Evolutionary conservation across 2,113 vertebrate species (phyloP).

Genomic region (Sander lucioperca): DNA sequence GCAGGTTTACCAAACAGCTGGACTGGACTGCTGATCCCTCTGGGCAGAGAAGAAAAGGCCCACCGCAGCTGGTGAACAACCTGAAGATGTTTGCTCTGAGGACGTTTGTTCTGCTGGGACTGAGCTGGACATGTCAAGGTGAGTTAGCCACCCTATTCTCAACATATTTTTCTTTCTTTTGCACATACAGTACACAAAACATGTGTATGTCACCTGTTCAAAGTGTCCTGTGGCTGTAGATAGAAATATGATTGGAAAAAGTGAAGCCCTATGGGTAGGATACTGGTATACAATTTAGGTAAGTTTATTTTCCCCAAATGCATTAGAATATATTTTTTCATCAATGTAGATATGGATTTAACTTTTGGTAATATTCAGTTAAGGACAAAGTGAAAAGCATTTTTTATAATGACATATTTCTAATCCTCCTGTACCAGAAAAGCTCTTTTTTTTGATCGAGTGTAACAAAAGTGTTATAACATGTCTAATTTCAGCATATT

Average conservation of each 20-base stretch:
- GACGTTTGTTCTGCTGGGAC: conserved; percentile 69
- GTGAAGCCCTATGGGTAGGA: no score
- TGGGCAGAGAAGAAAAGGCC: conserved; percentile 3
- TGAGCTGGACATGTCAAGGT: conserved; percentile 78
- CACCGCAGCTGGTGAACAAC: background rate
- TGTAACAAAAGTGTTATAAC: conserved; percentile 11
- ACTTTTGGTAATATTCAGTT: background rate
- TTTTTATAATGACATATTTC: background rate
- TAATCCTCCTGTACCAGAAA: no score
- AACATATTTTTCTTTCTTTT: background rate
- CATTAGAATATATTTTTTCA: no score
- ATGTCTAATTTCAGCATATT: conserved; percentile 62
- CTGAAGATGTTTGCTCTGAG: conserved; percentile 61
- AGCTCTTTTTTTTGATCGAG: background rate
- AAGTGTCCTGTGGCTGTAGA: background rate
- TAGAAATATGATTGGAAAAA: background rate
- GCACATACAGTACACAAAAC: background rate
- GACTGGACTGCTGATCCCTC: conserved; percentile 8
- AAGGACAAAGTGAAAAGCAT: background rate
- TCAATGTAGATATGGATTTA: background rate
- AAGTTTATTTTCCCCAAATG: no score
- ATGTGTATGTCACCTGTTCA: background rate
- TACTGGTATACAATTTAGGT: no score
- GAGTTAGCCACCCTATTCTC: conserved; percentile 39
- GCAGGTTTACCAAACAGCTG: conserved; percentile 14